A percentile compares a stretch with the other conserved stretches of the same genome.
phyloP scores from a whole-genome alignment of 2,113 vertebrate genomes.

The Pheucticus melanocephalus region DNA sequence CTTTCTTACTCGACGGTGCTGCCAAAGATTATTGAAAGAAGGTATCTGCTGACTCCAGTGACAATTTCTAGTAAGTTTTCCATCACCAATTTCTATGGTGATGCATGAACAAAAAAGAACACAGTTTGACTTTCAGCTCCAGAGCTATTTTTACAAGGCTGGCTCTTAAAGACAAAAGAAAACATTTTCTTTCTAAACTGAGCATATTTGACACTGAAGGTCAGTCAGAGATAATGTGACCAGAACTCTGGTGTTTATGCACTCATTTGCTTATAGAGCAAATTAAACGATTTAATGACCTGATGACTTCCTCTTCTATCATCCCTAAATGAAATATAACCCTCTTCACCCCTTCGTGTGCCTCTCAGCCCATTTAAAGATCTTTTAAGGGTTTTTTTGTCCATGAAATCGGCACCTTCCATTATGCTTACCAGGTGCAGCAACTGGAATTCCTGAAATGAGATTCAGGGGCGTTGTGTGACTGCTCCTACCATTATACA shows the following conservation, averaged over 20 bases:
- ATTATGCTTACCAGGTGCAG: neutral
- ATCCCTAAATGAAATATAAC: neutral
- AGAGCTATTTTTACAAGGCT: slow-evolving; percentile 18
- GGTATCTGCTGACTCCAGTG: slow-evolving; percentile 4
- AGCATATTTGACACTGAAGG: neutral
- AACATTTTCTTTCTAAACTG: slow-evolving; percentile 8
- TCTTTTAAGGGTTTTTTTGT: neutral
- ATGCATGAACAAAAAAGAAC: slow-evolving; percentile 7
- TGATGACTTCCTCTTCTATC: neutral
- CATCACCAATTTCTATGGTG: slow-evolving; percentile 38
- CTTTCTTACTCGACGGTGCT: neutral
- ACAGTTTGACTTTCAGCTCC: slow-evolving; percentile 1
- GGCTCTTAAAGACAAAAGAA: slow-evolving; percentile 34
- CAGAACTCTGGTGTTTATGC: neutral
- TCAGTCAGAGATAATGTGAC: neutral
- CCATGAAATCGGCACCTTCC: neutral
- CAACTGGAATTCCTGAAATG: neutral
- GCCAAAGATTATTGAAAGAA: neutral
- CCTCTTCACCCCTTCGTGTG: neutral
- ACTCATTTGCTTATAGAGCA: neutral
- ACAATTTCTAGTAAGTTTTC: slow-evolving; percentile 39
- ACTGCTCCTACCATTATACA: neutral
- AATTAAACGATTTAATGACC: neutral
- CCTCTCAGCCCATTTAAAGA: neutral
- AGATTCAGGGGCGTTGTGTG: neutral